Percentiles rank a stretch among this genome's conserved stretches.
Evolutionary conservation across 2,113 vertebrate species (phyloP).

Genomic region (Macrotus californicus): DNA sequence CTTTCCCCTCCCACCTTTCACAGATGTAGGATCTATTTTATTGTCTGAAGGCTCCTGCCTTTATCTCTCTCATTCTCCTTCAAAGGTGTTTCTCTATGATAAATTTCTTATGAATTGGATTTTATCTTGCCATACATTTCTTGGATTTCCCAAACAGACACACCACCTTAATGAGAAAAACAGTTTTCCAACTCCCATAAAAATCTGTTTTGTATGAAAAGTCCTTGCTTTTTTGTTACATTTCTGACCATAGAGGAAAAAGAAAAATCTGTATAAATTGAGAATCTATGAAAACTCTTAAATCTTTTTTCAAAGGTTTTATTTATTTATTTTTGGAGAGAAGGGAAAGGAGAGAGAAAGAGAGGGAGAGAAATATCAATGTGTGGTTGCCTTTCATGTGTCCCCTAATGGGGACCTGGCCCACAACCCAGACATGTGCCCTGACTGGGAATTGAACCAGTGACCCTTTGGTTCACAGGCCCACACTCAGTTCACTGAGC

Average conservation of each 20-base stretch:
- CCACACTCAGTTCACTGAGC: too few species aligned
- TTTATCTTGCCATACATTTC: background rate
- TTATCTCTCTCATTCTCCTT: too few species aligned
- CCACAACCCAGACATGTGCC: too few species aligned
- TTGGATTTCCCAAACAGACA: background rate
- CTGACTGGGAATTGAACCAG: too few species aligned
- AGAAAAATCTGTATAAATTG: background rate
- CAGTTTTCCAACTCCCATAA: background rate
- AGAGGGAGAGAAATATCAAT: too few species aligned
- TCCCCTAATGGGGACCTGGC: too few species aligned
- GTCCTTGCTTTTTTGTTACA: background rate
- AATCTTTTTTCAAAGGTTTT: background rate
- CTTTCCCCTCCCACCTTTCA: rapidly evolving
- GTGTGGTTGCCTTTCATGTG: too few species aligned
- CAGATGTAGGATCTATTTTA: background rate
- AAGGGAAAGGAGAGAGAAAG: too few species aligned
- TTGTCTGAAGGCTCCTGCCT: background rate
- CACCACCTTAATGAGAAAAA: background rate
- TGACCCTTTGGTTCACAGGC: too few species aligned
- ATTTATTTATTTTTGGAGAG: too few species aligned
- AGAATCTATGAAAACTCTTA: background rate
- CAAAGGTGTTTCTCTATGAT: background rate
- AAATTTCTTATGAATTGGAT: background rate
- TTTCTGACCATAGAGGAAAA: background rate
- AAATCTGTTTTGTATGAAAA: background rate